phyloP scores from a whole-genome alignment of 2,888 invertebrate genomes.

The Cataglyphis altisquamis region DNA sequence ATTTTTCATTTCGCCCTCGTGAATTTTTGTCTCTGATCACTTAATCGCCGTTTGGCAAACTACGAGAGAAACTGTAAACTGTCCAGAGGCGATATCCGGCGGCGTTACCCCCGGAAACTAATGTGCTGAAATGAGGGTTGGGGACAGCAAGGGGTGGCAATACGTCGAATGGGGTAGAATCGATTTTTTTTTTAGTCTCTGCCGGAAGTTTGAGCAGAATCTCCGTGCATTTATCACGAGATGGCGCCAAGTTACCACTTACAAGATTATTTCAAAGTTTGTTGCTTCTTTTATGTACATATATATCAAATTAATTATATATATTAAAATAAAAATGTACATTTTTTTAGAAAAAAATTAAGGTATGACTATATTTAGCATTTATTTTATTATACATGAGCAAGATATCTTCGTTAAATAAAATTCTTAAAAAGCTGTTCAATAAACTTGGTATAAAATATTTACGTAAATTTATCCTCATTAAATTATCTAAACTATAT shows the following conservation, averaged over 20 bases:
- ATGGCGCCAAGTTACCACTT: slow-evolving; percentile 77
- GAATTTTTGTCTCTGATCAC: slow-evolving; percentile 42
- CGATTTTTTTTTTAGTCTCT: slow-evolving; percentile 76
- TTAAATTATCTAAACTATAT: background rate
- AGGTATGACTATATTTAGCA: background rate
- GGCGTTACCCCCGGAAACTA: slow-evolving; percentile 77
- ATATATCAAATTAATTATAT: background rate
- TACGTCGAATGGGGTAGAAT: slow-evolving; percentile 71
- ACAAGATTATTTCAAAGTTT: slow-evolving; percentile 19
- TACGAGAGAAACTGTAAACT: slow-evolving; percentile 67
- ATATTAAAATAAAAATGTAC: background rate
- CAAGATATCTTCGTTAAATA: background rate
- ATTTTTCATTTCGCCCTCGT: slow-evolving; percentile 41
- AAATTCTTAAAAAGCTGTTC: background rate
- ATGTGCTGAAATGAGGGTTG: slow-evolving; percentile 65
- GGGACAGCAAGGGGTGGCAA: slow-evolving; percentile 65
- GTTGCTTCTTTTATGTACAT: background rate
- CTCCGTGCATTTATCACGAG: slow-evolving; percentile 73
- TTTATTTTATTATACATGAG: background rate
- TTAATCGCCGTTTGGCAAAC: slow-evolving; percentile 66
- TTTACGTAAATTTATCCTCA: background rate
- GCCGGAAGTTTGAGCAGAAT: slow-evolving; percentile 72
- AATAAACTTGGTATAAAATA: background rate
- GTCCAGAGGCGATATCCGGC: slow-evolving; percentile 80
- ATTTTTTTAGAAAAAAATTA: background rate